Base-by-base conservation (phyloP, 2,797 vertebrate species). In the Poecilia picta region DNA sequence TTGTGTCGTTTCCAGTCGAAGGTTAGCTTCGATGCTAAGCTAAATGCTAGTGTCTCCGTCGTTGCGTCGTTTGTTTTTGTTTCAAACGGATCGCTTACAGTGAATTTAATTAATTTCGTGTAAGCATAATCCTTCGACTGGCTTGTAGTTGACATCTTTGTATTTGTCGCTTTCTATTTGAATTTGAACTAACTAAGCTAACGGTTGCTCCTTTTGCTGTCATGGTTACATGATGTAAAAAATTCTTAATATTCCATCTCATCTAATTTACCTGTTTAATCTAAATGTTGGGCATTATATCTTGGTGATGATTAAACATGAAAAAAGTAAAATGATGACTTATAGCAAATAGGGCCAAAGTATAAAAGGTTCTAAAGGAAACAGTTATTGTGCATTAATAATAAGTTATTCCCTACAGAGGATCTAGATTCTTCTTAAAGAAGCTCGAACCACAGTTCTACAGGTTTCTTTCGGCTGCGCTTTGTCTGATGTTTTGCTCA, bases 21-120 rank as follows among this genome's bases (percentile, higher is more conserved):
- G 39, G 41, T 71, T 71, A 71, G 68, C 68, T 45, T 71, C 4
- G 5, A 45, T 28, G 68, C 41, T 71, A 71, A 45, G 68, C 68
- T 71, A 71, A 45, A 25, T 43, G 68, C 39, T 71, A 45, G 68
- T 3, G 25, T n/a, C n/a, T 3, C 25, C 41, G 68, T 45, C 12
- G 68, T 71, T 46, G 68, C 41, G 68, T 46, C 41, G 41, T 45
- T 46, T 71, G 41, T 71, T 71, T 71, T 71, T 46, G n/a, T 45
- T 28, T 28, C 68, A 71, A 45, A 18, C 25, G 16, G 68, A 15
- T 45, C 5, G 5, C 6, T 13, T 45, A 15, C 41, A 45, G 68
- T 28, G 41, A 71, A 71, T 71, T 28, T 28, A 15, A 45, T 71
- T 1, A 1, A 70, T 23, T n/a, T 70, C 7, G 12, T 71, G 5